Evolutionary conservation across 2,888 invertebrate species (phyloP), one percentile per base, ranked within the genome.

Genomic region (Meloe dianella): DNA sequence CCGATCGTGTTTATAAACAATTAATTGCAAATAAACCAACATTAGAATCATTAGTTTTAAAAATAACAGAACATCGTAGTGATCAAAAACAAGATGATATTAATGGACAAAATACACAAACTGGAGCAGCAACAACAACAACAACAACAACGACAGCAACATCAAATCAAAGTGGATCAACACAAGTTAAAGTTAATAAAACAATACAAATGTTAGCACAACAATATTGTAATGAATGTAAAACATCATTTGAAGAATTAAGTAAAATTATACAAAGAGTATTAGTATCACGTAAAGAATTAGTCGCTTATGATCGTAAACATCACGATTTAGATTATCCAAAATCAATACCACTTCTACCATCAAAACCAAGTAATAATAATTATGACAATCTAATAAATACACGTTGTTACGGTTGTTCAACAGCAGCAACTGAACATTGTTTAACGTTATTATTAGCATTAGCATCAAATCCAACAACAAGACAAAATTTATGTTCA

Each of bases 171-270:
- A 67, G 73, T 10, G 69, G 73, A 17, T 74, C 71, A 64, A 84
- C 85, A 74, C 86, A 86, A 71, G 84, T 84, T 61, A 86, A 88
- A 0, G 95, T 97, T 56, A 97, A 97, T 84, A 91, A 93, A 81
- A 93, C 95, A 61, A 97, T 98, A 76, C 97, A 98, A 81, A 89
- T 95, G 73, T 86, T 98, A 51, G 97, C 97, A 2, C 96, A 96
- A 82, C 94, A 95, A 80, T 98, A 98, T 84, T 96, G 97, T 82
- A 92, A 91, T 58, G 98, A 98, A 78, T 97, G 97, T 81, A 95
- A 95, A 82, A 91, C 92, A 6, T 93, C 96, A 8, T 98, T 97
- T 82, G 98, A 98, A 80, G 98, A 98, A 80, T 87, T 98, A 1
- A 96, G 92, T 79, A 93, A 93, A 84, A 92, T 93, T 71, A 93